Conservation (phyloP, 2,797 vertebrate genomes). For the Cheirogaleus major region DNA sequence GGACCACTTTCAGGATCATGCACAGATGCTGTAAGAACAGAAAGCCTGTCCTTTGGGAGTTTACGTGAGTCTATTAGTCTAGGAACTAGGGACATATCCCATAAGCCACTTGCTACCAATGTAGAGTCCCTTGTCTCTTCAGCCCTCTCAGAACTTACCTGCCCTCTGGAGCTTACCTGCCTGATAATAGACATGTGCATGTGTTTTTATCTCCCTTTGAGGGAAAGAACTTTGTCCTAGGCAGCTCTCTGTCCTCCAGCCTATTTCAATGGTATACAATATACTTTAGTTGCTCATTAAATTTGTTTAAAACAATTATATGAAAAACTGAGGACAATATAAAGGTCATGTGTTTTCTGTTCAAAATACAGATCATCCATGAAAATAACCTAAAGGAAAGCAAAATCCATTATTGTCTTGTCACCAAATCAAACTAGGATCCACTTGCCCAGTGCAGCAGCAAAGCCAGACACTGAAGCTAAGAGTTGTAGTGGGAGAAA, state of each 20-base stretch:
- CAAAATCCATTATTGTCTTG: neutral
- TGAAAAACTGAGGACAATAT: neutral
- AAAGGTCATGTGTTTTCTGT: neutral
- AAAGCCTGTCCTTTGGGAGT: neutral
- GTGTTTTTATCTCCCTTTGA: neutral
- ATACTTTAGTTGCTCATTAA: neutral
- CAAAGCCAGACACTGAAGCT: neutral
- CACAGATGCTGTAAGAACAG: neutral
- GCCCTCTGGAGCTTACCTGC: neutral
- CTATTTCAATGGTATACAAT: neutral
- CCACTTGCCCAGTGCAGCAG: neutral
- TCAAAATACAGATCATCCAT: neutral
- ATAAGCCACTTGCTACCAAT: neutral
- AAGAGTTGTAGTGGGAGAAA: neutral
- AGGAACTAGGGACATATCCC: neutral
- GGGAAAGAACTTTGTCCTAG: neutral
- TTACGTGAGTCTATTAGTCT: neutral
- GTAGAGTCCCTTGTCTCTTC: neutral
- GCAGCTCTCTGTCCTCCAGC: neutral
- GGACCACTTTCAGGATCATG: neutral
- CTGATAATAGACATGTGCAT: neutral
- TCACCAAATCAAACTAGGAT: neutral
- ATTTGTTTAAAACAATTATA: neutral
- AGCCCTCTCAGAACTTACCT: neutral
- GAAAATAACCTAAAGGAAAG: slow-evolving; percentile 2